Evolutionary conservation across 2,888 invertebrate species (phyloP), one percentile per base, ranked within the genome.

Genomic region (Lithophane socia): DNA sequence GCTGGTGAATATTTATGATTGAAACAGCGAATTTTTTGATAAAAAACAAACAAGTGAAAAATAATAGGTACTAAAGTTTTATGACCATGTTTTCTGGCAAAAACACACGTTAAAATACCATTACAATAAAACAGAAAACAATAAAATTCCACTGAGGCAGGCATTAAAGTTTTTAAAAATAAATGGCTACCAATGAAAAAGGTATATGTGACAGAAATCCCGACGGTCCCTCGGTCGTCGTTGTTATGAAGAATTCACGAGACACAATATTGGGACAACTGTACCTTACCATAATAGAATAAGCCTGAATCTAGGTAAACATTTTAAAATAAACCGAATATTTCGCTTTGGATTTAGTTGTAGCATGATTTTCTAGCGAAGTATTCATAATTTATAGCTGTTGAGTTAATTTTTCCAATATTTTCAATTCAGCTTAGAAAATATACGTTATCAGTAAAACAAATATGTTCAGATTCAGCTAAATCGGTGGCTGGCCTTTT

Each of bases 131-230:
- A 66, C 37, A 78, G 52, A 61, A 56, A 73, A 68, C 75, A 71
- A 67, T 61, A 69, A 63, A 64, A 73, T 12, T 12, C 47, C 49
- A 58, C 44, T 58, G 56, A 77, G 58, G 49, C 29, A 1, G 29
- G 52, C 71, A 60, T 65, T 73, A 65, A 73, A 70, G 52, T 67
- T 74, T 86, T 77, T 79, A 86, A 82, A 88, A 86, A 89, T 86
- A 87, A 85, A 87, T 83, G 76, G 69, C 70, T 58, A 73, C 79
- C 87, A 87, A 86, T 84, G 83, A 84, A 81, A 84, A 76, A 70
- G 69, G 82, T 68, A 86, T 65, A 82, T 76, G 70, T 80, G 88
- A 88, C 86, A 86, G 82, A 80, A 80, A 87, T 84, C 85, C 80
- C 70, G 75, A 68, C 84, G 83, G 84, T 76, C 83, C 68, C 52